Percentiles rank a stretch among this genome's conserved stretches.
Conservation (phyloP, 2,113 vertebrate genomes). For the Lepus timidus region DNA sequence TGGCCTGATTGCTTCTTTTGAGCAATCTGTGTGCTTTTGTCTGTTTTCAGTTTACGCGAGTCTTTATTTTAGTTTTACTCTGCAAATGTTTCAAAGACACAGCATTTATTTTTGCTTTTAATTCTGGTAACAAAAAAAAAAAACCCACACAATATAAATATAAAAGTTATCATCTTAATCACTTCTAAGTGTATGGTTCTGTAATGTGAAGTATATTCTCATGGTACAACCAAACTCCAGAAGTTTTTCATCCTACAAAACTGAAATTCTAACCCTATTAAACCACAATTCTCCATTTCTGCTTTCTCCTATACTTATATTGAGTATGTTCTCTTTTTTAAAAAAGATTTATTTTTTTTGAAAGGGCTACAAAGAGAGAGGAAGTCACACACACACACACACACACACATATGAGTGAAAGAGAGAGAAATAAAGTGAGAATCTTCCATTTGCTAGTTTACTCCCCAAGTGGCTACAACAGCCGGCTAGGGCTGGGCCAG, state of each 20-base stretch:
- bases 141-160: background rate
- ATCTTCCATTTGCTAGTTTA: no score
- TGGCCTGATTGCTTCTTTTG: background rate
- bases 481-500: no score
- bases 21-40: background rate
- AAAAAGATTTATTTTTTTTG: no score
- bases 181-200: background rate
- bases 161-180: background rate
- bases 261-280: background rate
- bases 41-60: background rate
- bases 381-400: no score
- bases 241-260: background rate
- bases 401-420: no score
- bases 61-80: background rate
- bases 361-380: no score
- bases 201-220: background rate
- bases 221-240: background rate
- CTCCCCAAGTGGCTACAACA: no score
- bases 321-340: no score
- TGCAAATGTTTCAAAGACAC: background rate
- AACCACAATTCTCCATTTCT: background rate
- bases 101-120: background rate
- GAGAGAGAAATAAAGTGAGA: no score
- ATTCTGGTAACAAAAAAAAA: background rate
- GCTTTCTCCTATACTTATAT: no score